These are phyloP conservation scores for Bombus soroeensis DNA, from an alignment of 1,140 invertebrate species.

Conservation along the genomic window DNA sequence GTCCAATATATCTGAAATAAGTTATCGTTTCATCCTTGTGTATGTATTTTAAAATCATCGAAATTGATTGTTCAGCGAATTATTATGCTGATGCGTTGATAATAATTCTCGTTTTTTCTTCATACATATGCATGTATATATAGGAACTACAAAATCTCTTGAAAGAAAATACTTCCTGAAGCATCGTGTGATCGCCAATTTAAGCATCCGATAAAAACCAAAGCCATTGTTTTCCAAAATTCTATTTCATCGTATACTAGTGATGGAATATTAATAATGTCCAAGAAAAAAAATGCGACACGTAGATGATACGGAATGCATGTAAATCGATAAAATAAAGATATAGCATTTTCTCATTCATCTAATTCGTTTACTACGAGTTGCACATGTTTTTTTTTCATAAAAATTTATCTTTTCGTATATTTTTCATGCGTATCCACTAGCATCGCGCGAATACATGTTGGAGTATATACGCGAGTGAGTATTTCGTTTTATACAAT, in stretches of 20 bases:
- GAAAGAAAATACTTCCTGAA: not conserved
- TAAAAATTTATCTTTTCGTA: not conserved
- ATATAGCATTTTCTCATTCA: not conserved
- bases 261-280: not conserved
- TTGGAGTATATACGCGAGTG: not conserved
- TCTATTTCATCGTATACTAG: not conserved
- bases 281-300: not conserved
- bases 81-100: not conserved
- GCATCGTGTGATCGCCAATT: not conserved
- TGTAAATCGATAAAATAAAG: slow-evolving; percentile 11
- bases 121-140: not conserved
- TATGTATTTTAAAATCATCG: not conserved
- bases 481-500: not conserved
- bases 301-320: not conserved
- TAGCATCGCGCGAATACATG: too few relatives aligned
- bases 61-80: slow-evolving; percentile 6
- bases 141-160: not conserved
- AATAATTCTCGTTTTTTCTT: not conserved
- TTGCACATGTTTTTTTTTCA: not conserved
- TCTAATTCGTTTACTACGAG: not conserved
- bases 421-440: not conserved
- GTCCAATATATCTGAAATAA: slow-evolving; percentile 15
- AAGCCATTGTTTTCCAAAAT: not conserved
- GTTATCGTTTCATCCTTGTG: not conserved
- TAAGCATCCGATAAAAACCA: not conserved